phyloP scores from a whole-genome alignment of 2,888 invertebrate species.

The Pandemis heparana region DNA sequence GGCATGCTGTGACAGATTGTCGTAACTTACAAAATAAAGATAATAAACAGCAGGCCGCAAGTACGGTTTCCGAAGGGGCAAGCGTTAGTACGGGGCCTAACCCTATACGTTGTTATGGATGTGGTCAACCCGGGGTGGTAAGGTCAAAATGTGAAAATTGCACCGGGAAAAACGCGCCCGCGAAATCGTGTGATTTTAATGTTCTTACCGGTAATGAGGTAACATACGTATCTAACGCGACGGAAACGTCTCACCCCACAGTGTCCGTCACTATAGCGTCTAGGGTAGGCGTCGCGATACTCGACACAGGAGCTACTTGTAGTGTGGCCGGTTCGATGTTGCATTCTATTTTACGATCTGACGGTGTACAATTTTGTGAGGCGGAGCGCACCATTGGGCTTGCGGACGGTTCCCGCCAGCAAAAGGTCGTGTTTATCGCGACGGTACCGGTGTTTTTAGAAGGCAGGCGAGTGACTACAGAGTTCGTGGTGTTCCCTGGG shows the following conservation, averaged over 20 bases:
- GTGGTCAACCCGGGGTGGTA: neutral
- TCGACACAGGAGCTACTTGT: too few relatives aligned
- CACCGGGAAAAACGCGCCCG: neutral
- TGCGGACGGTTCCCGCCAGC: conserved; percentile 12
- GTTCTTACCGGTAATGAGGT: neutral
- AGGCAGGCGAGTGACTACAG: neutral
- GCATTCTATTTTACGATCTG: too few relatives aligned
- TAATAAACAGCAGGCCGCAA: neutral
- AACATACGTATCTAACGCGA: too few relatives aligned
- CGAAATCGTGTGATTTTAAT: too few relatives aligned
- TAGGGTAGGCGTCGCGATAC: too few relatives aligned
- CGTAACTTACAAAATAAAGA: neutral
- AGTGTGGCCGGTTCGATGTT: too few relatives aligned
- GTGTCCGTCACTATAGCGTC: too few relatives aligned
- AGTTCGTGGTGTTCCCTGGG: conserved; percentile 15
- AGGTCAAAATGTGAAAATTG: conserved; percentile 1
- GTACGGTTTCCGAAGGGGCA: neutral
- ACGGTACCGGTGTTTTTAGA: neutral
- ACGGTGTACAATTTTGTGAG: too few relatives aligned
- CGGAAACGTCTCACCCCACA: too few relatives aligned
- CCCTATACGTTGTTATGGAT: conserved; percentile 12
- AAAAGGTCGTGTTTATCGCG: neutral
- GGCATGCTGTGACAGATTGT: neutral
- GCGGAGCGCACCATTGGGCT: conserved; percentile 10
- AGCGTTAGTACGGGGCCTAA: too few relatives aligned